phyloP scores from a whole-genome alignment of 2,888 invertebrate genomes.

The Abscondita cerata region DNA sequence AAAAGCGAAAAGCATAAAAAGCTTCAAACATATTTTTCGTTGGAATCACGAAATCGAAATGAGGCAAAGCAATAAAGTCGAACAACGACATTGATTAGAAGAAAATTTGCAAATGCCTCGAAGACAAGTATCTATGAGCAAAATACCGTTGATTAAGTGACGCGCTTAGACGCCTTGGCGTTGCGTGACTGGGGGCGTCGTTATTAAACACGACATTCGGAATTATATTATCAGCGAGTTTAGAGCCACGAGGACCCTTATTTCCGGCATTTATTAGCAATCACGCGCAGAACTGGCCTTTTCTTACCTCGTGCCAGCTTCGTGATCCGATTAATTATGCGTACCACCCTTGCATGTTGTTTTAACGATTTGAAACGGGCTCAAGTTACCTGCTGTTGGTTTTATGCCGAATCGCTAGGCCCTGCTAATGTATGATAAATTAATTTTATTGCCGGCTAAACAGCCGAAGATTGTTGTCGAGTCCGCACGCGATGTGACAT shows the following conservation, averaged over 20 bases:
- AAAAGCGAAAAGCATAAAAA: too few relatives aligned
- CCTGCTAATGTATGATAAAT: conserved; percentile 58
- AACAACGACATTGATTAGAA: neutral
- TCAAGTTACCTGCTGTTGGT: conserved; percentile 49
- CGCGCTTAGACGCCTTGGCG: conserved; percentile 46
- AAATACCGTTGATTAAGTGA: conserved; percentile 54
- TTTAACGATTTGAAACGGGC: conserved; percentile 46
- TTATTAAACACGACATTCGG: conserved; percentile 61
- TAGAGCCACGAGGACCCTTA: conserved; percentile 60
- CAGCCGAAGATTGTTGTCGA: conserved; percentile 60
- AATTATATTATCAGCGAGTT: conserved; percentile 60
- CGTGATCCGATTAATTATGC: conserved; percentile 58
- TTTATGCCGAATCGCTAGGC: conserved; percentile 54
- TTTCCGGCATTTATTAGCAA: conserved; percentile 61
- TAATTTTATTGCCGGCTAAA: conserved; percentile 62
- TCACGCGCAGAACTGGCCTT: conserved; percentile 58
- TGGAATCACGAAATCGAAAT: too few relatives aligned
- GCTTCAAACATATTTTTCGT: too few relatives aligned
- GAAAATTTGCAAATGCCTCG: conserved; percentile 8
- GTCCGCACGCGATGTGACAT: conserved; percentile 58
- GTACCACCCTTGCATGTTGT: conserved; percentile 57
- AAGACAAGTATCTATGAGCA: conserved; percentile 28
- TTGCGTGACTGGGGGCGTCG: conserved; percentile 56
- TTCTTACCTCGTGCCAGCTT: conserved; percentile 58
- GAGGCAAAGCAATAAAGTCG: neutral